Evolutionary conservation across 2,888 invertebrate species (phyloP), one percentile per base, ranked within the genome.

Genomic region (Brenthis ino): DNA sequence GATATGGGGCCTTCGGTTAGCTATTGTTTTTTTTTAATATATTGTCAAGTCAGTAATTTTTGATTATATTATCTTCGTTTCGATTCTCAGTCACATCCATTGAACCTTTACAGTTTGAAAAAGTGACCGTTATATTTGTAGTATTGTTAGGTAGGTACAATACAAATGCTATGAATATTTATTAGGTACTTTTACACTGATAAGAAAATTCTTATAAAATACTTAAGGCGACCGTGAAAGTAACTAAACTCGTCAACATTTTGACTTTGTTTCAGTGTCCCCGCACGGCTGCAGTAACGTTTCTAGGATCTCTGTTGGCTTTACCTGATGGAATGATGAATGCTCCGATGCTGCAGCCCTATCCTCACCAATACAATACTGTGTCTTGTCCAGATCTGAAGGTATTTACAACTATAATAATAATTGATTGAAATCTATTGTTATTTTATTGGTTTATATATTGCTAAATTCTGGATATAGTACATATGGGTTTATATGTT

Each of bases 211-310:
- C 37, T 37, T 37, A 37, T 37, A 1, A 37, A 37, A 37, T 37
- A 8, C 8, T 16, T 61, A 50, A 14, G 2, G n/a, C 6, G 5
- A 13, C 6, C 5, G 12, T 50, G 6, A 50, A 50, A 50, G 5
- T 51, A 51, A 28, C 4, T 51, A 13, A 16, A 51, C 3, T 51
- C 1, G n/a, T 51, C 5, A 43, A 57, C 16, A 53, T 43, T 11
- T 6, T 51, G 12, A 47, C 20, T 66, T 60, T 37, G 57, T 65
- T 69, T 48, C 89, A 95, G 95, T 96, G 96, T 71, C 99, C 99
- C 0, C 94, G 98, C 70, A 96, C 97, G 12, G 99, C 99, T 81
- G 98, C 98, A 0, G 96, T 98, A 33, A 96, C 98, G 0, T 95
- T 99, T 72, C 92, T 99, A 48, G 98, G 98, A 0, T 96, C 97